Conservation (phyloP, 2,797 vertebrate species). For the Pteronotus mesoamericanus region DNA sequence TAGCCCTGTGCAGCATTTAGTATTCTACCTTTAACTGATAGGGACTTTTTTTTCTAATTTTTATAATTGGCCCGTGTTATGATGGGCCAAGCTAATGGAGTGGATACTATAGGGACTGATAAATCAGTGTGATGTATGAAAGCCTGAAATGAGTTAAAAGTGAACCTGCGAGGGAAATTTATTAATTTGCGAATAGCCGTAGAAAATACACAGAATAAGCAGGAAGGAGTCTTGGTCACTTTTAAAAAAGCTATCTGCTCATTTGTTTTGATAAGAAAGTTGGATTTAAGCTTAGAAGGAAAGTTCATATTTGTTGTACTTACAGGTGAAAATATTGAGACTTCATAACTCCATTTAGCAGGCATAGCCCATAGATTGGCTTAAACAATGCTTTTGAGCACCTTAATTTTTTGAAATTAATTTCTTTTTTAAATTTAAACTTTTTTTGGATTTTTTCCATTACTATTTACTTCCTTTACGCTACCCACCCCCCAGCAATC, state of each 20-base stretch:
- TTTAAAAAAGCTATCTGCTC: not conserved
- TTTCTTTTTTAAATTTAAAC: too few relatives aligned
- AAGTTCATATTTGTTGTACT: not conserved
- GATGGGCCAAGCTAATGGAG: not conserved
- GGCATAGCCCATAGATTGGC: not conserved
- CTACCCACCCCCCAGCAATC: too few relatives aligned
- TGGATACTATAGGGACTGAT: not conserved
- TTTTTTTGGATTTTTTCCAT: too few relatives aligned
- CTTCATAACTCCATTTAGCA: not conserved
- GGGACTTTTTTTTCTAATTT: not conserved
- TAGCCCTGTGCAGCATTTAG: not conserved
- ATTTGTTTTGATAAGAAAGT: not conserved
- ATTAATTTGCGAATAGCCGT: not conserved
- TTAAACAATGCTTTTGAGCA: not conserved
- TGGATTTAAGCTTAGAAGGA: conserved; percentile 21
- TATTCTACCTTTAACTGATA: not conserved
- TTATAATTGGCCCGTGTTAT: not conserved
- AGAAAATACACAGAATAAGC: not conserved
- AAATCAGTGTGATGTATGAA: not conserved
- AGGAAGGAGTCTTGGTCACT: not conserved
- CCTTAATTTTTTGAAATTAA: not conserved
- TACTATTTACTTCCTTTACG: too few relatives aligned
- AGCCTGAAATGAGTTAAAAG: not conserved
- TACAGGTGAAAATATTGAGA: not conserved
- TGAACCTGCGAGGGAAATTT: not conserved